phyloP scores from a whole-genome alignment of 2,797 vertebrate genomes.

The Mus minutoides region DNA sequence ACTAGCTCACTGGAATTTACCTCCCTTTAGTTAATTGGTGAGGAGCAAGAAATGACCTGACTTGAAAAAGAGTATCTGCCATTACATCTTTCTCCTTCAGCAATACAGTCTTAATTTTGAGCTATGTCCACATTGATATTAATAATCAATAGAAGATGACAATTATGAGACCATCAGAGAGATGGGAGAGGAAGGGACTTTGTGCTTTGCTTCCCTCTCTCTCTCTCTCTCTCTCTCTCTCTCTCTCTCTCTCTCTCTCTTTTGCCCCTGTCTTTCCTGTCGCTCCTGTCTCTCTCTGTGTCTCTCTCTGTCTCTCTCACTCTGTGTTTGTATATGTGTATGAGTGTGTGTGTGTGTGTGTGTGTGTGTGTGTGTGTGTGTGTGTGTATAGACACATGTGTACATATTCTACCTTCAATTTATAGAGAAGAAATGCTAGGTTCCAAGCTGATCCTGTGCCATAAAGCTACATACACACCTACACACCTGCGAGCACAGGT shows the following conservation, averaged over 20 bases:
- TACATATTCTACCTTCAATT: slow-evolving; percentile 61
- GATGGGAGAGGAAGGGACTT: neutral
- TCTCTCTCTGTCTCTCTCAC: no score
- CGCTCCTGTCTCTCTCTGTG: no score
- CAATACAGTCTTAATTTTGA: neutral
- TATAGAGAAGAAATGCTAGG: slow-evolving; percentile 67
- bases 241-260: no score
- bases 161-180: slow-evolving; percentile 17
- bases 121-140: neutral
- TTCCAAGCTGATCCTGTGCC: no score
- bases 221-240: neutral
- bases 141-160: slow-evolving; percentile 18
- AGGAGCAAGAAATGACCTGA: neutral
- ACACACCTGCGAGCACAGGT: no score
- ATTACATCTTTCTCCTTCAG: neutral
- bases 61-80: neutral
- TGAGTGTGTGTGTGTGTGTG: no score
- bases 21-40: neutral
- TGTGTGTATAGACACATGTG: neutral
- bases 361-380: no score
- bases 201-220: neutral
- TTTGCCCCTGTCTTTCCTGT: no score
- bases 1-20: neutral
- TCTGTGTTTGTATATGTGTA: no score
- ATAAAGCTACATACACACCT: no score